Percentiles rank a stretch among this genome's conserved stretches.
Conservation (phyloP, 2,797 vertebrate genomes). For the Gymnopithys bicolor region DNA sequence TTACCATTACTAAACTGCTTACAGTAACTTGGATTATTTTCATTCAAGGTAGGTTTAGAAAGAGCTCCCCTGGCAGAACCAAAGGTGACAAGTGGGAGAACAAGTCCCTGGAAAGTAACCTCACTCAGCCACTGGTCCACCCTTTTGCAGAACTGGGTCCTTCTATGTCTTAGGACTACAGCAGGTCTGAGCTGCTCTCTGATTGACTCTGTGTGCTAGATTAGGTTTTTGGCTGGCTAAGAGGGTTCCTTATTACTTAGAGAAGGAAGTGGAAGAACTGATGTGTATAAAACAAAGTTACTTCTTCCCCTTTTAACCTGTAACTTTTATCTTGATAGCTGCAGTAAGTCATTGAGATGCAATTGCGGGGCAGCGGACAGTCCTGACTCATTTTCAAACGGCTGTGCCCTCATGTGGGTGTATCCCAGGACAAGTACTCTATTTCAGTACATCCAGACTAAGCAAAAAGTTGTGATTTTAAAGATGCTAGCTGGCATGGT, state of each 20-base stretch:
- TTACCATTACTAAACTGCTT: not conserved
- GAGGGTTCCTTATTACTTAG: not conserved
- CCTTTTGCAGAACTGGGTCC: not conserved
- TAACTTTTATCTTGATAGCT: not conserved
- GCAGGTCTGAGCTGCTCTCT: not conserved
- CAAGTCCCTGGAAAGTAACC: not conserved
- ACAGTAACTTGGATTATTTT: not conserved
- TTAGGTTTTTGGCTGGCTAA: not conserved
- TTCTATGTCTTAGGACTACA: not conserved
- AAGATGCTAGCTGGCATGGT: not conserved
- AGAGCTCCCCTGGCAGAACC: not conserved
- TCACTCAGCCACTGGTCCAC: not conserved
- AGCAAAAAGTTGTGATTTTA: not conserved
- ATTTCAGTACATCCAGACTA: not conserved
- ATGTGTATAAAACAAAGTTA: slow-evolving; percentile 32
- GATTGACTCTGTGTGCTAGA: not conserved
- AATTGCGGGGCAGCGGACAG: not conserved
- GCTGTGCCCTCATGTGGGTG: not conserved
- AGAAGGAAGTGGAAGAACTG: slow-evolving; percentile 58
- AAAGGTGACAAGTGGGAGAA: not conserved
- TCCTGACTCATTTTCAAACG: not conserved
- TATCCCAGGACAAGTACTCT: not conserved
- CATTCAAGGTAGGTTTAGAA: not conserved
- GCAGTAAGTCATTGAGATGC: not conserved
- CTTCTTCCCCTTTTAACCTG: slow-evolving; percentile 45